Evolutionary conservation across 2,888 invertebrate genomes (phyloP).

Genomic region (Meghimatium bilineatum): DNA sequence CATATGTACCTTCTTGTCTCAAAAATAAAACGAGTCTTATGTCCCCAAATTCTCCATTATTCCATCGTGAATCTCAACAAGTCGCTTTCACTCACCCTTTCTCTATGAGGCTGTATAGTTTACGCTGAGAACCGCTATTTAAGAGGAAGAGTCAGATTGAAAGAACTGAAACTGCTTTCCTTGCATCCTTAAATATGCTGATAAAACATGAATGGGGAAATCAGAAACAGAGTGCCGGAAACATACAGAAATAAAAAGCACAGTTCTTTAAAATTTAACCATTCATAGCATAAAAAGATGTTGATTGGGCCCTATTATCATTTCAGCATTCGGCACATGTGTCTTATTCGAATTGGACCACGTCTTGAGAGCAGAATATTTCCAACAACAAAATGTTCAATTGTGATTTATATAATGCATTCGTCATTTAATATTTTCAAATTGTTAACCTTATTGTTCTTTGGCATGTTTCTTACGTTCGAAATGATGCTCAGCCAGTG

Average conservation of each 20-base stretch:
- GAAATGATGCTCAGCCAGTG: conserved; percentile 2
- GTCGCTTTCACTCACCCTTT: too few species aligned
- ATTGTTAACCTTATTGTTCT: background rate
- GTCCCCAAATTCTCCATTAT: too few species aligned
- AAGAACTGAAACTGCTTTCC: too few species aligned
- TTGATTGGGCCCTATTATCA: conserved; percentile 10
- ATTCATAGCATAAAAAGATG: background rate
- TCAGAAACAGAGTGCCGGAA: conserved; percentile 2
- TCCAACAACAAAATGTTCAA: background rate
- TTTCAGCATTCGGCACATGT: background rate
- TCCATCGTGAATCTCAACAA: too few species aligned
- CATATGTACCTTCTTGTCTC: too few species aligned
- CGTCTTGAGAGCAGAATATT: background rate
- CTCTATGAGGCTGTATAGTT: too few species aligned
- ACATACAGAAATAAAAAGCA: conserved; percentile 25
- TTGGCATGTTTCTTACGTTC: conserved; percentile 2
- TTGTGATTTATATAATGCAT: conserved; percentile 20
- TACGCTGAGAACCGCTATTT: too few species aligned
- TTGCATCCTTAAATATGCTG: background rate
- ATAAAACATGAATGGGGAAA: background rate
- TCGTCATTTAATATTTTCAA: background rate
- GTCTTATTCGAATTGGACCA: background rate
- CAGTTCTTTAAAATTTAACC: conserved; percentile 11
- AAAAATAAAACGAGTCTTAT: too few species aligned
- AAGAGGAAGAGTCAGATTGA: too few species aligned